A percentile compares a stretch with the other conserved stretches of the same genome.
These are phyloP conservation scores for Festucalex cinctus DNA, from an alignment of 2,113 vertebrate genomes.

Conservation along the genomic window DNA sequence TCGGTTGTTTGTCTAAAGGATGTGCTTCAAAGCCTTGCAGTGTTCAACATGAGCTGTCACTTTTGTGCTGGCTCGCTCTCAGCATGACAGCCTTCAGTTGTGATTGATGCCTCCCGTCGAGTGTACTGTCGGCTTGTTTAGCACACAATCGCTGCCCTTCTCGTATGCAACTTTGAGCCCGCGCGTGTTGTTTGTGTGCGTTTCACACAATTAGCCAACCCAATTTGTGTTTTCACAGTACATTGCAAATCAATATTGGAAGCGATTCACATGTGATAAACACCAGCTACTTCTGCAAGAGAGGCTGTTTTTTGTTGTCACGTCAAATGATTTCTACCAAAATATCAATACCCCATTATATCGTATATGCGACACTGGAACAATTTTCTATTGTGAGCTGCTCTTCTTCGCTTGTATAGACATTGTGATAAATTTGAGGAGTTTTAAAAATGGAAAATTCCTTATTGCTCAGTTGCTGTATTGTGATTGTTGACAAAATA, in stretches of 20 bases:
- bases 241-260: not conserved
- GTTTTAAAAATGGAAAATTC: no score
- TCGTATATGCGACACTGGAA: no score
- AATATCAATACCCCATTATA: no score
- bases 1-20: slow-evolving; percentile 36
- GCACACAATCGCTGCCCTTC: slow-evolving; percentile 7
- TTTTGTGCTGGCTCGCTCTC: slow-evolving; percentile 30
- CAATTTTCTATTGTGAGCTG: no score
- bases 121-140: slow-evolving; percentile 50
- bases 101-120: slow-evolving; percentile 60
- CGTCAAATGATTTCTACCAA: no score
- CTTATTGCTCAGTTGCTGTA: not conserved
- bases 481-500: not conserved
- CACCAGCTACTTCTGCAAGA: no score
- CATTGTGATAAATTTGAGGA: no score
- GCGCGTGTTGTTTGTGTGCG: not conserved
- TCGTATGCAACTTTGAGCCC: not conserved
- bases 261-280: no score
- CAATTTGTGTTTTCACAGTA: not conserved
- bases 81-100: slow-evolving; percentile 42
- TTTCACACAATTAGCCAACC: not conserved
- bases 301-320: no score
- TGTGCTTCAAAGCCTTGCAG: slow-evolving; percentile 27
- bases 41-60: slow-evolving; percentile 50
- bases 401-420: no score